Evolutionary conservation across 2,113 vertebrate genomes (phyloP).

Genomic region (Nyctereutes procyonoides): DNA sequence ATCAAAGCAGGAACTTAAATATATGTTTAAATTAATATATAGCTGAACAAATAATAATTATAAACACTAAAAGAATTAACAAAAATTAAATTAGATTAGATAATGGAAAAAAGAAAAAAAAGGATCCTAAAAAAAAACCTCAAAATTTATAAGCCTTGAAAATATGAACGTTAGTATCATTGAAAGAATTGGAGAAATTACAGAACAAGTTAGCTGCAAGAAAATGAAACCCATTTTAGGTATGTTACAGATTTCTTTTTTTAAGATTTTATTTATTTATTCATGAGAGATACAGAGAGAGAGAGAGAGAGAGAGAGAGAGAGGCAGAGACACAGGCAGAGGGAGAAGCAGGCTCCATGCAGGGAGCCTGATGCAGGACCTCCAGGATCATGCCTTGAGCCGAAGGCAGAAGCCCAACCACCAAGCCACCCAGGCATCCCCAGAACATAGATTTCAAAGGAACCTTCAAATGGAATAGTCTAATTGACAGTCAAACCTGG

Average conservation of each 20-base stretch:
- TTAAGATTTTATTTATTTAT: no score
- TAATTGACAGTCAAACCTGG: constrained; percentile 15
- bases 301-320: no score
- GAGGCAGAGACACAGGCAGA: no score
- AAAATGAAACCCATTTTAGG: constrained; percentile 35
- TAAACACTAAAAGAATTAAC: constrained; percentile 26
- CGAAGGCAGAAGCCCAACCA: no score
- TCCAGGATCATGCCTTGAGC: no score
- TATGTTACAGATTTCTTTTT: neutral
- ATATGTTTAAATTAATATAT: neutral
- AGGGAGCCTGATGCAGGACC: no score
- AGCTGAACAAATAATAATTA: neutral
- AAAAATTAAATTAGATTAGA: constrained; percentile 21
- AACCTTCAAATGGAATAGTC: neutral
- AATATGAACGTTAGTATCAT: neutral
- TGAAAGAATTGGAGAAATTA: neutral
- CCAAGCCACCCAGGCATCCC: no score
- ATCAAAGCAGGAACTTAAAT: neutral
- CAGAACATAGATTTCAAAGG: neutral
- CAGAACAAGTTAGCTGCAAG: neutral
- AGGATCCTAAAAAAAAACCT: neutral
- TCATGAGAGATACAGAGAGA: no score
- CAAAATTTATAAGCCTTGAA: constrained; percentile 2
- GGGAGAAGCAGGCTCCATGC: no score
- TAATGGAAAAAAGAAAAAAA: neutral